These are phyloP conservation scores for Cladorhizidae sp. DNA, from an alignment of 37 sponge, comb jelly and placozoan species.

Conservation along the genomic window DNA sequence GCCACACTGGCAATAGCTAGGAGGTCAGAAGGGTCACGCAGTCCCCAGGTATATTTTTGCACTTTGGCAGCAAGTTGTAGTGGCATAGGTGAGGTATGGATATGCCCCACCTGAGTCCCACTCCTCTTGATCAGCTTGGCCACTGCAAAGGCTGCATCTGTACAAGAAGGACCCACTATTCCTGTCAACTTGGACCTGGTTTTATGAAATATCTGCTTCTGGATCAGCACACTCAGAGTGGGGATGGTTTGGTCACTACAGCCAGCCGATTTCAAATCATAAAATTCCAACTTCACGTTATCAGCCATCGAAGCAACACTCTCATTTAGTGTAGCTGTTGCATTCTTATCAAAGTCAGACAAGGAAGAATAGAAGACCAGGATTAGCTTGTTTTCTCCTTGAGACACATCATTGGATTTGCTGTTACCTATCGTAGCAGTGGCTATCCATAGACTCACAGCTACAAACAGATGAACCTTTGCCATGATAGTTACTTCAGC, in stretches of 20 bases:
- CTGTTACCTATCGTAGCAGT: too few relatives aligned
- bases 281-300: neutral
- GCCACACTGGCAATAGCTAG: neutral
- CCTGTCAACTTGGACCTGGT: neutral
- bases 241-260: neutral
- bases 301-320: neutral
- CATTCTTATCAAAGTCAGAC: neutral
- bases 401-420: too few relatives aligned
- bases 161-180: neutral
- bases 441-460: too few relatives aligned
- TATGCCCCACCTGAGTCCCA: neutral
- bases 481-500: too few relatives aligned
- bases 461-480: too few relatives aligned
- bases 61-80: neutral
- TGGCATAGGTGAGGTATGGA: constrained; percentile 2
- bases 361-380: neutral
- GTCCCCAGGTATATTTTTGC: neutral
- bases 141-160: neutral
- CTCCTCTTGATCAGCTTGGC: neutral
- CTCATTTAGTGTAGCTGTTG: too few relatives aligned
- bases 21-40: neutral
- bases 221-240: neutral
- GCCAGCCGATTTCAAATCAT: neutral
- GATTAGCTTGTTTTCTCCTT: neutral
- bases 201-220: neutral